phyloP scores from a whole-genome alignment of 2,888 invertebrate species.

The Emmelina monodactyla region DNA sequence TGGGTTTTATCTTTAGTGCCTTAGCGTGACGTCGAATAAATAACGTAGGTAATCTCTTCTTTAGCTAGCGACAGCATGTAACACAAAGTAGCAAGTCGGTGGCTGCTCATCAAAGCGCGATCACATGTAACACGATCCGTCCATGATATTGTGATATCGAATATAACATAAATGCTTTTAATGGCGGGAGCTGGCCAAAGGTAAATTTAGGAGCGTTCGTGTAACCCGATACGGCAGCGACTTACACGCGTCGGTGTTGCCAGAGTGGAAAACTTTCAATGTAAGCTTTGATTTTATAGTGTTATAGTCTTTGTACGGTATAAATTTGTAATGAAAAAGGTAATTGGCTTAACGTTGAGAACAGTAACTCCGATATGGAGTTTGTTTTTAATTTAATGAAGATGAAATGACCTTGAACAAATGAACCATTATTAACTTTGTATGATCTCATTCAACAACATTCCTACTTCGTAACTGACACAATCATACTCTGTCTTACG shows the following conservation, averaged over 20 bases:
- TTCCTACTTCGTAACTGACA: too few relatives aligned
- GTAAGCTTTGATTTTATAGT: background rate
- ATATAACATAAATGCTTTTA: slow-evolving; percentile 62
- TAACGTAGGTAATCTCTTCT: too few relatives aligned
- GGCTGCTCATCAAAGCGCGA: slow-evolving; percentile 10
- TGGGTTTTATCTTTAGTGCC: too few relatives aligned
- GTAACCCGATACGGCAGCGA: slow-evolving; percentile 40
- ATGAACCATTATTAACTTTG: too few relatives aligned
- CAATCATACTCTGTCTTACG: too few relatives aligned
- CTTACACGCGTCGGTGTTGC: slow-evolving; percentile 39
- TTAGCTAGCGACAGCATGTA: too few relatives aligned
- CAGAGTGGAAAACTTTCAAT: slow-evolving; percentile 21
- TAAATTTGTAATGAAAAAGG: background rate
- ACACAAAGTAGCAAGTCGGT: too few relatives aligned
- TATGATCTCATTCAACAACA: too few relatives aligned
- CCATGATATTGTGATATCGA: slow-evolving; percentile 52
- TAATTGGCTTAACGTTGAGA: background rate
- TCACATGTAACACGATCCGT: slow-evolving; percentile 28
- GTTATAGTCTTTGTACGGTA: background rate
- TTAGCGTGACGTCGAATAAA: too few relatives aligned
- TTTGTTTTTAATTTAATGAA: too few relatives aligned
- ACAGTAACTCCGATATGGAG: too few relatives aligned
- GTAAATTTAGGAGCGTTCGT: slow-evolving; percentile 63
- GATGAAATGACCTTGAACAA: too few relatives aligned
- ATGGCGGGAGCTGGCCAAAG: slow-evolving; percentile 53